Evolutionary conservation across 37 sponge, comb jelly and placozoan species (phyloP), one percentile per base, ranked within the genome.

Genomic region (Ephydatia muelleri): DNA sequence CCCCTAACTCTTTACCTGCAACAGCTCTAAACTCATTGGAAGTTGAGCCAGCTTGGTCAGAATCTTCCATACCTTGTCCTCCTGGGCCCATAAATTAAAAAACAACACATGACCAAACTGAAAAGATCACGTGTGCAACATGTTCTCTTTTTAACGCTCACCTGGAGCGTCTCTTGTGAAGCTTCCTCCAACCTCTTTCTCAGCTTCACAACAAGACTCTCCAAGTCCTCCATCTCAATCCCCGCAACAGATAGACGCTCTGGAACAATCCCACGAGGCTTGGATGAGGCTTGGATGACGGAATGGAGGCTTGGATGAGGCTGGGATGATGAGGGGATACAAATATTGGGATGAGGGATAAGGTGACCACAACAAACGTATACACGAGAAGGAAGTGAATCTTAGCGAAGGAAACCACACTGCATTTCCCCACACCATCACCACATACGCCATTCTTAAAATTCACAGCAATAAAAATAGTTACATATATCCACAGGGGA

Each of bases 21-120:
- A 75, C 33, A 90, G 64, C 16, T 86, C 83, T 30, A 90, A 57
- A 13, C 86, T 80, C 91, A 90, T 90, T 5, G 75, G 65, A 31
- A 90, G 38, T 30, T 19, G 3, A 34, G 78, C 40, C 35, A 90
- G 72, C 21, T 38, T 72, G 2, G 81, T 57, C 2, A 90, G 78
- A 19, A 90, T 78, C 64, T 85, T 86, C 27, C 67, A 21, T 9
- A 85, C 65, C 26, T 75, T 48, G 22, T 29, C 74, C 27, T 85
- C 91, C 86, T 90, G 49, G 0, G 35, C 13, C 2, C 25, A 43
- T 8, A 64, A 34, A 67, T 2, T 5, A 21, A 33, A 31, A 66
- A 39, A n/a, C 43, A 2, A 3, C 75, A 75, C 68, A 67, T 34
- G 23, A 30, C 26, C 49, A 25, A 30, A 26, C 26, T 57, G 23